phyloP scores from a whole-genome alignment of 2,113 vertebrate species.

The Siniperca knerii region DNA sequence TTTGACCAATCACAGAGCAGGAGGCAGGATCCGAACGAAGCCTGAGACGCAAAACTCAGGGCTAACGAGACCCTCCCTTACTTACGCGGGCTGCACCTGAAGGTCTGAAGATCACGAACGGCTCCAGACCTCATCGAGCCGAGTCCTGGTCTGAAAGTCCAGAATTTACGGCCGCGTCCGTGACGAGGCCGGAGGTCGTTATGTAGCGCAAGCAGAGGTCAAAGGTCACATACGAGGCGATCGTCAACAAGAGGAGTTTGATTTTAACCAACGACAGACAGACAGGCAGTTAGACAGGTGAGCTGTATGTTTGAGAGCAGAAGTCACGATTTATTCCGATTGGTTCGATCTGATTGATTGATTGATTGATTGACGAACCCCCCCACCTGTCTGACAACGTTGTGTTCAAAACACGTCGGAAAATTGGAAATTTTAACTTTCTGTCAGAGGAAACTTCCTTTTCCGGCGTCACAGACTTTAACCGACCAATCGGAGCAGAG shows the following conservation, averaged over 20 bases:
- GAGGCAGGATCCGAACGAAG: background rate
- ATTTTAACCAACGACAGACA: background rate
- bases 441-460: background rate
- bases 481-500: slow-evolving; percentile 11
- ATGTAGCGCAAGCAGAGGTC: background rate
- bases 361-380: background rate
- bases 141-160: no score
- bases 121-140: no score
- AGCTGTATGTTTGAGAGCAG: background rate
- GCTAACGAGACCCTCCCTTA: background rate
- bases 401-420: background rate
- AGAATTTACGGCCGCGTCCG: no score
- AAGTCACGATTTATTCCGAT: slow-evolving; percentile 2
- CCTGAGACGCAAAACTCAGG: background rate
- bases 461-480: no score
- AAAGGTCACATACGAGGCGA: background rate
- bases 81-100: no score
- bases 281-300: background rate
- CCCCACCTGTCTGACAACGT: background rate
- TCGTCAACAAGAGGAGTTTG: background rate
- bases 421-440: background rate
- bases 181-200: no score
- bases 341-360: background rate
- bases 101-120: no score
- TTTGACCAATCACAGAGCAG: background rate